phyloP scores from a whole-genome alignment of 2,888 invertebrate species.

The Notocelia uddmanniana region DNA sequence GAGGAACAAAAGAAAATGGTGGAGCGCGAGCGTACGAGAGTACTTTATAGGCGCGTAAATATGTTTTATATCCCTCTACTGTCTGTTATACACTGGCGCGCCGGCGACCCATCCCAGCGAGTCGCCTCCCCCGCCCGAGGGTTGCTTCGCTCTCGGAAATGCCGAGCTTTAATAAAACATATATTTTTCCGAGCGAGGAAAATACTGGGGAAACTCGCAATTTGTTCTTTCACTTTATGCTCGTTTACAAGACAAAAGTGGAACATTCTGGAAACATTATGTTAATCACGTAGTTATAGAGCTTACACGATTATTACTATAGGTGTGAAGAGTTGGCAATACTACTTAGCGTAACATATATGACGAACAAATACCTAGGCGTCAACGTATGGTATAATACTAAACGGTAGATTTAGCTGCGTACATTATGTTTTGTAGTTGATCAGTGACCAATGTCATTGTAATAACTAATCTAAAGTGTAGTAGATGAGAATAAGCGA shows the following conservation, averaged over 20 bases:
- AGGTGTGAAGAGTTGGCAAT: conserved; percentile 37
- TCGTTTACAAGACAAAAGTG: conserved; percentile 87
- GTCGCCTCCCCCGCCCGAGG: conserved; percentile 72
- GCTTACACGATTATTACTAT: conserved; percentile 47
- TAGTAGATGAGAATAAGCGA: conserved; percentile 14
- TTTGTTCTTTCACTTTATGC: conserved; percentile 87
- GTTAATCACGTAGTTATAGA: conserved; percentile 79
- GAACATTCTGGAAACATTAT: conserved; percentile 85
- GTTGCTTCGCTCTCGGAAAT: conserved; percentile 84
- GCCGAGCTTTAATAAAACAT: conserved; percentile 87
- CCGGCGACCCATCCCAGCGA: conserved; percentile 66
- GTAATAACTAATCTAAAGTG: conserved; percentile 23
- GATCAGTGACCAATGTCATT: conserved; percentile 56
- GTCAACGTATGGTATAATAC: conserved; percentile 43
- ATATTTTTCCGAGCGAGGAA: conserved; percentile 86
- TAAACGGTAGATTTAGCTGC: conserved; percentile 54
- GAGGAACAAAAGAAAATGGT: conserved; percentile 85
- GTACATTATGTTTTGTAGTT: conserved; percentile 59
- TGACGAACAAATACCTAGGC: conserved; percentile 45
- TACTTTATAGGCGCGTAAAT: conserved; percentile 87
- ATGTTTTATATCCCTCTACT: conserved; percentile 86
- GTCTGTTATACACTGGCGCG: conserved; percentile 85
- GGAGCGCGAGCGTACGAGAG: conserved; percentile 85
- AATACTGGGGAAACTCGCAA: conserved; percentile 86
- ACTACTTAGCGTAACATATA: conserved; percentile 49